These are phyloP conservation scores for Probosciger aterrimus DNA, from an alignment of 2,113 vertebrate species.

Conservation along the genomic window DNA sequence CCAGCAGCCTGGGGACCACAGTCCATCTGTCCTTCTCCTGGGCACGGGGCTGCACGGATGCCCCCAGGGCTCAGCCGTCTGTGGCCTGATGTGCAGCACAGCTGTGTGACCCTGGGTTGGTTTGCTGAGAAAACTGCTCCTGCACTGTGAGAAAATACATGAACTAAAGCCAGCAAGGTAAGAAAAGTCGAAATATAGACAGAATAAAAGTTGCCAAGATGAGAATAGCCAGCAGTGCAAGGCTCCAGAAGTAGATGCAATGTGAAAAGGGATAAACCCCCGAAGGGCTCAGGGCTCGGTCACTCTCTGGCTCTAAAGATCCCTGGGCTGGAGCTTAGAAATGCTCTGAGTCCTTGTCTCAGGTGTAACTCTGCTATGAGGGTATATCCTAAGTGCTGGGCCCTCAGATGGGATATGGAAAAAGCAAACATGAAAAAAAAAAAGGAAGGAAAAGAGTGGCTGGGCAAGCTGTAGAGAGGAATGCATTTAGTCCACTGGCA, in stretches of 20 bases:
- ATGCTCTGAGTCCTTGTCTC: not conserved
- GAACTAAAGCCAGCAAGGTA: not conserved
- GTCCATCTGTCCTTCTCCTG: not conserved
- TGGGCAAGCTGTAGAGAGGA: not conserved
- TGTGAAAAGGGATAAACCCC: not conserved
- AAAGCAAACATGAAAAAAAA: not conserved
- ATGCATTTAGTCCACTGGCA: not conserved
- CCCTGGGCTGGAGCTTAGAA: not conserved
- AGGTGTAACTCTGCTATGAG: not conserved
- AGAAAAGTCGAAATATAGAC: not conserved
- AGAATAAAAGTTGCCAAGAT: not conserved
- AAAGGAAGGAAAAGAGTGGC: not conserved
- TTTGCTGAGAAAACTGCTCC: not conserved
- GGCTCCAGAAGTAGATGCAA: not conserved
- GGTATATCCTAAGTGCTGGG: not conserved
- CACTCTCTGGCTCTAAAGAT: not conserved
- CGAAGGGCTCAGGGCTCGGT: not conserved
- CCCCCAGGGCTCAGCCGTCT: not conserved
- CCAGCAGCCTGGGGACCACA: not conserved
- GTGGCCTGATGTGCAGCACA: rapidly evolving
- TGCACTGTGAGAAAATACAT: not conserved
- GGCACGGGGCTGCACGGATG: rapidly evolving
- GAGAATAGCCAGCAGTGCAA: not conserved
- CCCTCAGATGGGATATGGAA: not conserved
- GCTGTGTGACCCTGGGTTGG: not conserved